Evolutionary conservation across 2,797 vertebrate genomes (phyloP).

Genomic region (Phataginus tricuspis): DNA sequence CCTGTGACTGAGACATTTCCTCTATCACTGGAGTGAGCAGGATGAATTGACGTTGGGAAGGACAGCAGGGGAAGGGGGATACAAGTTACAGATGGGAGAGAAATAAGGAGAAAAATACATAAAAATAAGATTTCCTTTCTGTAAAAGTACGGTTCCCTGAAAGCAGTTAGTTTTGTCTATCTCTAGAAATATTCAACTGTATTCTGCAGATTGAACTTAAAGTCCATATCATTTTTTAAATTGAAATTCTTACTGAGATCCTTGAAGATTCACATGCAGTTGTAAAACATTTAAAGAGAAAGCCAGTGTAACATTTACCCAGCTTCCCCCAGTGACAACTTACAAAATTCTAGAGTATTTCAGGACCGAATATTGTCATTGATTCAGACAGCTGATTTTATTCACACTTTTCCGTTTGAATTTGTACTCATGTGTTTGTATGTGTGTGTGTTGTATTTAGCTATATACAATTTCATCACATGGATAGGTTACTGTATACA

Average conservation of each 20-base stretch:
- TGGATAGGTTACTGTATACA: not conserved
- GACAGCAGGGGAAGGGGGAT: not conserved
- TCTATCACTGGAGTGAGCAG: not conserved
- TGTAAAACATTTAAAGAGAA: not conserved
- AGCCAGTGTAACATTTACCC: not conserved
- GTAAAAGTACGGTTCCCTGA: not conserved
- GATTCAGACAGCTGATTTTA: not conserved
- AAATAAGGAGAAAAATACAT: not conserved
- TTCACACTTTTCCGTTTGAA: not conserved
- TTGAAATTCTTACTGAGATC: too few relatives aligned
- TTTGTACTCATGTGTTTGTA: not conserved
- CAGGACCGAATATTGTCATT: not conserved
- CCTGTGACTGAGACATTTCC: not conserved
- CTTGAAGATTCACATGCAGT: not conserved
- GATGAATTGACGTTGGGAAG: not conserved
- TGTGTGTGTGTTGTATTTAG: not conserved
- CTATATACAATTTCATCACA: not conserved
- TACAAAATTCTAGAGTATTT: not conserved
- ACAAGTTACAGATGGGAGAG: too few relatives aligned
- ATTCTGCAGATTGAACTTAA: not conserved
- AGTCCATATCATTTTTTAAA: not conserved
- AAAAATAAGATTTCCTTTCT: not conserved
- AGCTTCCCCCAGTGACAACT: not conserved
- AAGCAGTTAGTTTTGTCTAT: not conserved
- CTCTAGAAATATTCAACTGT: not conserved